Base-by-base conservation (phyloP, 2,888 invertebrate species). In the Dolichopus griseipennis region DNA sequence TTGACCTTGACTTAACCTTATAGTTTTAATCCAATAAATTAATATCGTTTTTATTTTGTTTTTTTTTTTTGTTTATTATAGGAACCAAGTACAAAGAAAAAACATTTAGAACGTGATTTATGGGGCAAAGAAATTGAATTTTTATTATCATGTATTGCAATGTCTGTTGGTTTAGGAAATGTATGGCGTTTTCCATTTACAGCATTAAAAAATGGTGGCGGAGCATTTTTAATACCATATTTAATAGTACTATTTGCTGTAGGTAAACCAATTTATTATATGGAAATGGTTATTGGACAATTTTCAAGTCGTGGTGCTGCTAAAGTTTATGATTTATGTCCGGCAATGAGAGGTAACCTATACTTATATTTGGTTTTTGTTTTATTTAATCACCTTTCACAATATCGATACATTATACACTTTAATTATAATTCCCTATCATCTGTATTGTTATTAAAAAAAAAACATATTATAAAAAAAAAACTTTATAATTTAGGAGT, bases 251-350 rank as follows among this genome's bases (percentile, higher is more conserved):
- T 89, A 66, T 80, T 87, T 67, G 75, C 89, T 67, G 84, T 89
- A 67, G 89, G 89, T 66, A 84, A 87, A 72, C 89, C 89, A 1
- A 83, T 91, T 73, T 90, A 91, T 76, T 89, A 88, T 75, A 79
- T 91, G 79, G 91, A 91, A 80, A 86, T 89, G 82, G 82, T 87
- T 8, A 80, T 91, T 64, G 91, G 91, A 2, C 91, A 91, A 78
- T 91, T 90, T 77, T 86, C 87, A 37, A 87, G 88, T 71, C 83
- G 85, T 71, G 90, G 90, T 15, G 87, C 88, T 69, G 86, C 89
- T 20, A 87, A 87, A 75, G 85, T 88, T 21, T 84, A 81, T 74
- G 89, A 89, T 72, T 81, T 89, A 73, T 84, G 85, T 15, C 90
- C 90, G 6, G 84, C 88, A 0, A 84, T 90, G 78, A 88, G 86